A percentile compares a stretch with the other conserved stretches of the same genome.
phyloP scores from a whole-genome alignment of 35 echinoderm and acorn worm genomes.

The Diadema setosum region DNA sequence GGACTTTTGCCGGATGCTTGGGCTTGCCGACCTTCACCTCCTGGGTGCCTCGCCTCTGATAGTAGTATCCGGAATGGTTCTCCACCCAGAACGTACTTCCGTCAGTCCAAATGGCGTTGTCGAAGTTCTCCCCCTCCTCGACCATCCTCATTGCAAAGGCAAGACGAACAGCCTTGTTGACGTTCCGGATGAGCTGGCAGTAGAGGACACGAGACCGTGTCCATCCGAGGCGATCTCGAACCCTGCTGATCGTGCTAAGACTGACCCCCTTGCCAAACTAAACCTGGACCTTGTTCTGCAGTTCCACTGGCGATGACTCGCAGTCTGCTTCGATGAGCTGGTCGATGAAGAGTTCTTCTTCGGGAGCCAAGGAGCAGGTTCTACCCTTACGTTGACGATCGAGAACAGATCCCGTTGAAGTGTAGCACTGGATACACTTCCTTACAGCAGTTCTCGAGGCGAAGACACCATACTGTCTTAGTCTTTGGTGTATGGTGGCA shows the following conservation, averaged over 20 bases:
- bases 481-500: not conserved
- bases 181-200: not conserved
- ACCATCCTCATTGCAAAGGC: not conserved
- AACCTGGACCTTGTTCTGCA: not conserved
- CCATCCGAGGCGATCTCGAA: not conserved
- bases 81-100: conserved; percentile 22
- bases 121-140: conserved; percentile 11
- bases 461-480: not conserved
- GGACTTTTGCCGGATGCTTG: conserved; percentile 7
- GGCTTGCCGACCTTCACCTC: not conserved
- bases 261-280: not conserved
- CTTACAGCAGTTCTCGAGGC: not conserved
- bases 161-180: not conserved
- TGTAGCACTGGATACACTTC: not conserved
- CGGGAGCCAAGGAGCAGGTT: not conserved
- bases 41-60: not conserved
- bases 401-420: not conserved
- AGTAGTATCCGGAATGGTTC: not conserved
- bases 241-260: not conserved
- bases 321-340: not conserved
- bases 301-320: not conserved
- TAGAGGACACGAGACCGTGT: not conserved
- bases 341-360: not conserved
- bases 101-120: conserved; percentile 48
- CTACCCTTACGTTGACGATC: not conserved